Evolutionary conservation across 1,140 invertebrate species (phyloP), one percentile per base, ranked within the genome.

Genomic region (Plectrocnemia conspersa): DNA sequence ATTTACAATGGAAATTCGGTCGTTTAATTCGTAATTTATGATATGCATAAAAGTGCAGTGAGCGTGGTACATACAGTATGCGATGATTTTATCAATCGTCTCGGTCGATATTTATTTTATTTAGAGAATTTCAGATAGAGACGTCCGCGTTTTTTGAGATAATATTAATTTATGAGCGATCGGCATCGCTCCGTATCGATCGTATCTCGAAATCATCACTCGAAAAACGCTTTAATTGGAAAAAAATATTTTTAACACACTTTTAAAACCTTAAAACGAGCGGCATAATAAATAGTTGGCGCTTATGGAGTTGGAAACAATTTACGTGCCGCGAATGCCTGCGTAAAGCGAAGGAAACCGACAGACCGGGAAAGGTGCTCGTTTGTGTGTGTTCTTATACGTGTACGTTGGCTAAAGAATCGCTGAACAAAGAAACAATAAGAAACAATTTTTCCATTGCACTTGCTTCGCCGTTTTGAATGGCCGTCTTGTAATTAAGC

Each of bases 21-120:
- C 42, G 42, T 45, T 3, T 45, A 13, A 45, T 45, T 18, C 11
- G 15, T 13, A 15, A 38, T 50, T 50, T 50, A 50, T 23, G 47
- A 38, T 23, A n/a, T 23, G 21, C 47, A 50, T 38, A 50, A 50
- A 50, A 50, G 33, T 38, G 47, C 47, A 50, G 36, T 35, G 23
- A 38, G 47, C 47, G 47, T 50, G n/a, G n/a, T n/a, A n/a, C n/a
- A n/a, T n/a, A n/a, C n/a, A n/a, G n/a, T n/a, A n/a, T n/a, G n/a
- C n/a, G n/a, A n/a, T n/a, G n/a, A n/a, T n/a, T n/a, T n/a, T n/a
- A n/a, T n/a, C n/a, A n/a, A n/a, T n/a, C n/a, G n/a, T n/a, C n/a
- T n/a, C n/a, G n/a, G n/a, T n/a, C n/a, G n/a, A n/a, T n/a, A n/a
- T n/a, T n/a, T n/a, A n/a, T n/a, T n/a, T n/a, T n/a, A n/a, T n/a